phyloP scores from a whole-genome alignment of 2,113 vertebrate genomes.

The Notechis scutatus region DNA sequence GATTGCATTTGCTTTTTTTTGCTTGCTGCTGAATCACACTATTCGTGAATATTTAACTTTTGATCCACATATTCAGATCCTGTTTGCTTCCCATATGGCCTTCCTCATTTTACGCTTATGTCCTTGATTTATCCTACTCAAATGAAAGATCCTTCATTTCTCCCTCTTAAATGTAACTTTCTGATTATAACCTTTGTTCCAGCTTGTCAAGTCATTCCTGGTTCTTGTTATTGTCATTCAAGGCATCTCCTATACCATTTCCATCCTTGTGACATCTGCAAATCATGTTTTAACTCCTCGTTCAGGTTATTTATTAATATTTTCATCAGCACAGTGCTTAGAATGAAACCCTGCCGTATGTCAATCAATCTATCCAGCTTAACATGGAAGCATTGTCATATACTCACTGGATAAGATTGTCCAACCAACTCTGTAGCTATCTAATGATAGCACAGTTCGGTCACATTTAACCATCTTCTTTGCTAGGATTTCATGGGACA shows the following conservation, averaged over 20 bases:
- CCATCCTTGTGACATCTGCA: neutral
- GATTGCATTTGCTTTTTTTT: neutral
- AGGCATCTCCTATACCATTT: neutral
- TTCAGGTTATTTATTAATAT: neutral
- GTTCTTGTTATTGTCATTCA: neutral
- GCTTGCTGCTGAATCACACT: neutral
- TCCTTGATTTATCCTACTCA: neutral
- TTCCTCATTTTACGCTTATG: neutral
- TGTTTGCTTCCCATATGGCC: neutral
- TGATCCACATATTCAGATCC: neutral
- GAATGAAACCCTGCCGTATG: neutral
- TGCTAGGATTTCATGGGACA: neutral
- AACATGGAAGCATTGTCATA: neutral
- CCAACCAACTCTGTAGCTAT: neutral
- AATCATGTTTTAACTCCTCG: neutral
- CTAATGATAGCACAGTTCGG: neutral
- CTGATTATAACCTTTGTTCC: neutral
- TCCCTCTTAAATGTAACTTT: neutral
- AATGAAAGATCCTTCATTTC: neutral
- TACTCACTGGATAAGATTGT: neutral
- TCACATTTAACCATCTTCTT: neutral
- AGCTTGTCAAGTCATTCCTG: neutral
- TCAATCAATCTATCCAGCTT: neutral
- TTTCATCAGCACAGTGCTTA: neutral
- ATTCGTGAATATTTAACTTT: neutral